A percentile compares a stretch with the other conserved stretches of the same genome.
These are phyloP conservation scores for Bombus soroeensis DNA, from an alignment of 1,140 invertebrate species.

Conservation along the genomic window DNA sequence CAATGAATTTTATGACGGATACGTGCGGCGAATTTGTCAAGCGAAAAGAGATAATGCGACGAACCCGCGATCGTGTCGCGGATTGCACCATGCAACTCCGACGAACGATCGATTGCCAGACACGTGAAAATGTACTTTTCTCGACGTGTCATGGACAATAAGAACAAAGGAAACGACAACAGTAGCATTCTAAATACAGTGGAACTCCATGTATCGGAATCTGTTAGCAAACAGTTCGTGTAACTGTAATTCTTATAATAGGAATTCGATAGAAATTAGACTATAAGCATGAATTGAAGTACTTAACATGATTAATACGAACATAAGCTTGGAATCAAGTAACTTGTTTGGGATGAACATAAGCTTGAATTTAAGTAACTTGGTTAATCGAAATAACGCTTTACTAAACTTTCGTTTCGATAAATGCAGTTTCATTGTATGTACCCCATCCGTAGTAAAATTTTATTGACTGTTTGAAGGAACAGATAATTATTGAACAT, in stretches of 20 bases:
- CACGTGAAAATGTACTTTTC: background rate
- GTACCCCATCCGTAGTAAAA: background rate
- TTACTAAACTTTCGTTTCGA: background rate
- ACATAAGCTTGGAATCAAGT: background rate
- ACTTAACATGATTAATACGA: background rate
- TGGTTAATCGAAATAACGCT: background rate
- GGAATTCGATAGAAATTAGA: too few species aligned
- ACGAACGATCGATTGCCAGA: background rate
- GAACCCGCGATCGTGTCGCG: background rate
- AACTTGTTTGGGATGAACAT: too few species aligned
- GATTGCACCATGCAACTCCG: too few species aligned
- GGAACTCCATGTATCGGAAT: background rate
- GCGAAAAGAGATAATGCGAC: constrained; percentile 52
- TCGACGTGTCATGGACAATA: too few species aligned
- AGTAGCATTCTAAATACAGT: background rate
- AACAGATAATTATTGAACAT: background rate
- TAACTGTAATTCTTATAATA: background rate
- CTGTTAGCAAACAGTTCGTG: background rate
- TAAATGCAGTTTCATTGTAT: background rate
- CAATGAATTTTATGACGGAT: constrained; percentile 64
- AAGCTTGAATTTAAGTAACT: background rate
- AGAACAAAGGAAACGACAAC: background rate
- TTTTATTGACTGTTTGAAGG: background rate
- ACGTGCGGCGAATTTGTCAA: constrained; percentile 53
- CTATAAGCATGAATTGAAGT: background rate